Evolutionary conservation across 2,113 vertebrate genomes (phyloP), one percentile per base, ranked within the genome.

Genomic region (Gallinago jamesoni): DNA sequence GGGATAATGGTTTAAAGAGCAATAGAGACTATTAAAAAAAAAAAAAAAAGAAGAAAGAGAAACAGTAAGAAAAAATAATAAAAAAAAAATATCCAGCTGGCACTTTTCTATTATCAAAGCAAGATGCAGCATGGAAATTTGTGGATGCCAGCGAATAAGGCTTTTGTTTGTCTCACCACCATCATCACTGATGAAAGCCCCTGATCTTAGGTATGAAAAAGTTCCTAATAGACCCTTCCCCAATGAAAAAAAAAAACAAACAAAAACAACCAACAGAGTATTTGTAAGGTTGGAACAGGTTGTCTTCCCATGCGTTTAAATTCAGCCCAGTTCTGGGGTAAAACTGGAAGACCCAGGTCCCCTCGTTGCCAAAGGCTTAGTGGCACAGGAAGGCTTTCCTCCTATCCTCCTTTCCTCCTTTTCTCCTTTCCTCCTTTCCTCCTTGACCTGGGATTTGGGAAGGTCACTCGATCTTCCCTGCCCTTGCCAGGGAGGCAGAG

Each of bases 1-100:
- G 41, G 96, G 91, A 60, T 93, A 93, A 95, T 15, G 85, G 89
- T 79, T 93, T 93, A 94, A 87, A 87, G 78, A 94, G 85, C 87
- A 75, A 69, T 50, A 82, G 27, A 78, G 89, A 69, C 64, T 73
- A 39, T 24, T 90, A 59, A 57, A 21, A 4, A 62, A 24, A 48
- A 53, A 17, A 52, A 43, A 55, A 11, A 14, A 52, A 57, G 12
- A 78, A 69, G 25, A 84, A 59, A 94, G 75, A 84, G 25, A 80
- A 93, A 77, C 7, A 47, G 37, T 50, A 39, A 79, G 67, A 60
- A 22, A 45, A 67, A 24, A 14, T 28, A 39, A 15, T 47, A 47
- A 48, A 48, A 50, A 50, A 50, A 50, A 50, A 70, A 22, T 55
- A 39, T 77, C 41, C 86, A 80, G 35, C 68, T 92, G 94, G 57